Percentiles rank a stretch among this genome's conserved stretches.
phyloP scores from a whole-genome alignment of 2,888 invertebrate genomes.

The Bugula neritina region DNA sequence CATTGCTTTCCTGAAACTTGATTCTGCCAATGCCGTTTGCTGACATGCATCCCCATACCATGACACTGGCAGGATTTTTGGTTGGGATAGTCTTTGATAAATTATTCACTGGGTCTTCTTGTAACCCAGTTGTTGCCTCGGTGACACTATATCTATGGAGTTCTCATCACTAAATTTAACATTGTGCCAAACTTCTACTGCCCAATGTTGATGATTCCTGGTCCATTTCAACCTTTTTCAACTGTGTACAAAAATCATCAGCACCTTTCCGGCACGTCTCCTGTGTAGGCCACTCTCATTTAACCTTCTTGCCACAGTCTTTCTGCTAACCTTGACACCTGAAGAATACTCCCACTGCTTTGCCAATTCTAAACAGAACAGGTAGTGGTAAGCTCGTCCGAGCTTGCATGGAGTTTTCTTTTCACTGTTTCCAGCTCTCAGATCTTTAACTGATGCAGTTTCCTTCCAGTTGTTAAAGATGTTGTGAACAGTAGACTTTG shows the following conservation, averaged over 20 bases:
- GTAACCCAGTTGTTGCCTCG: not conserved
- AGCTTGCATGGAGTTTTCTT: not conserved
- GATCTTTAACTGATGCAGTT: not conserved
- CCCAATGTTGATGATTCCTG: not conserved
- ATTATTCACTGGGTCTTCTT: not conserved
- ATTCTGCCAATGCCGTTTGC: not conserved
- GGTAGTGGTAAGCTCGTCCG: not conserved
- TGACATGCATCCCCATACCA: constrained; percentile 1
- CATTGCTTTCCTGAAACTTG: not conserved
- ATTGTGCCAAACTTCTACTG: not conserved
- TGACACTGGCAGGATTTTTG: not conserved
- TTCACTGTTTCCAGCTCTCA: not conserved
- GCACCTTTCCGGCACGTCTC: not conserved
- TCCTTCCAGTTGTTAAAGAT: not conserved
- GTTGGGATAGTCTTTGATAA: not conserved
- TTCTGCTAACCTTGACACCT: not conserved
- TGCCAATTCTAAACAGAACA: not conserved
- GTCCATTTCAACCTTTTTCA: not conserved
- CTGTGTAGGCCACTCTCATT: not conserved
- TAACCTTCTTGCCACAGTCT: not conserved
- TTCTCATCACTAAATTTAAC: not conserved
- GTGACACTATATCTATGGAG: not conserved
- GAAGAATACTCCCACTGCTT: not conserved
- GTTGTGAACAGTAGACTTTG: too few relatives aligned
- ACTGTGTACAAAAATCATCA: not conserved